A percentile compares a stretch with the other conserved stretches of the same genome.
Evolutionary conservation across 2,888 invertebrate species (phyloP).

Genomic region (Junonia oenone): DNA sequence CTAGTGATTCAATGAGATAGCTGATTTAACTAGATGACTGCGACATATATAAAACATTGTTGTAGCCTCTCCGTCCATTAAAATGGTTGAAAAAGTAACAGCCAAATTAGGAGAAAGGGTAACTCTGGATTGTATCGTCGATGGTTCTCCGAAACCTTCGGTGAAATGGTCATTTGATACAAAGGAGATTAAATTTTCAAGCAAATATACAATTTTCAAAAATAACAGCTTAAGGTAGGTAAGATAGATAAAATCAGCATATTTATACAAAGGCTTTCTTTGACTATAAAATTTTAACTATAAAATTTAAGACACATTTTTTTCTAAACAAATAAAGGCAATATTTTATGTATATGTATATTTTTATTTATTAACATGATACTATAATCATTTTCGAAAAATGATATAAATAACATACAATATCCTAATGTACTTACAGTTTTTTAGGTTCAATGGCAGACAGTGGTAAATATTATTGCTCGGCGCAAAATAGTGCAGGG

Average conservation of each 20-base stretch:
- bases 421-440: not conserved
- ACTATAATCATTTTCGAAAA: no score
- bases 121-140: conserved; percentile 36
- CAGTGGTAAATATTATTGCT: not conserved
- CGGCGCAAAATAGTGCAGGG: not conserved
- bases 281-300: no score
- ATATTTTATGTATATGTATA: no score
- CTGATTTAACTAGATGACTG: no score
- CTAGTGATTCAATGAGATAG: no score
- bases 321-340: no score
- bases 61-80: conserved; percentile 43
- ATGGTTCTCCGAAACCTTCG: conserved; percentile 40
- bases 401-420: no score
- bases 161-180: conserved; percentile 42
- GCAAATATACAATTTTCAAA: conserved; percentile 28
- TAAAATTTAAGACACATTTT: no score
- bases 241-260: no score
- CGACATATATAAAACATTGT: no score
- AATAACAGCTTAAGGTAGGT: conserved; percentile 27
- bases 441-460: not conserved
- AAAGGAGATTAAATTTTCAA: conserved; percentile 21
- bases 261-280: no score
- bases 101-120: conserved; percentile 33
- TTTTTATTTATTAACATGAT: no score
- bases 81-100: conserved; percentile 11